Base-by-base conservation (phyloP, 2,113 vertebrate species). In the Hippotragus niger region DNA sequence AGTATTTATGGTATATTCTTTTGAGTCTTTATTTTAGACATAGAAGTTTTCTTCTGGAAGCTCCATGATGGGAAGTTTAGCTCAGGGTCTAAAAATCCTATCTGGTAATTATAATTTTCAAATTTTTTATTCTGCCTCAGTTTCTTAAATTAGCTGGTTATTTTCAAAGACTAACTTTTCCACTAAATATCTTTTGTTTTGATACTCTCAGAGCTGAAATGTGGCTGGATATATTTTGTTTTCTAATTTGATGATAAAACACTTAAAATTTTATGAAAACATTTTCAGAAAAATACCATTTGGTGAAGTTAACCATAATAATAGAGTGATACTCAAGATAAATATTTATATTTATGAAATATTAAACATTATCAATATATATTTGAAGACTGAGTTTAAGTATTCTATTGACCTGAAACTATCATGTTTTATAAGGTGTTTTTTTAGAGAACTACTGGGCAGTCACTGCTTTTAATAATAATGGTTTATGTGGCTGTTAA, bases 1-100 rank as follows among this genome's bases (percentile, higher is more conserved):
- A 99, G 98, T 98, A 95, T 31, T 95, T 98, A 25, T 2, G 93
- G n/a, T 85, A 16, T 97, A 50, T 91, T 90, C 47, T 96, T n/a
- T 94, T 86, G 71, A 50, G 12, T 93, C 6, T 97, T 81, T 96
- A n/a, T 94, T 16, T 88, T 96, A 96, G 58, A 89, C 93, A 90
- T 58, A 50, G 4, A 80, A 81, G 15, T 93, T 95, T 97, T 84
- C 52, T 97, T 78, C 57, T 90, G 57, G 76, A 97, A 97, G 76
- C 23, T 53, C 33, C 40, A 19, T 92, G 64, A 82, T 74, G 43
- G 29, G 43, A 92, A 89, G 7, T 95, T 97, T 90, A 92, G 78
- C 91, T 93, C 23, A 89, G 33, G 94, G 60, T 14, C 53, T 96
- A 9, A 23, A 53, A 91, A 95, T 55, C 15, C 17, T 96, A 36